Conservation (phyloP, 2,888 invertebrate species). For the Xylota segnis region DNA sequence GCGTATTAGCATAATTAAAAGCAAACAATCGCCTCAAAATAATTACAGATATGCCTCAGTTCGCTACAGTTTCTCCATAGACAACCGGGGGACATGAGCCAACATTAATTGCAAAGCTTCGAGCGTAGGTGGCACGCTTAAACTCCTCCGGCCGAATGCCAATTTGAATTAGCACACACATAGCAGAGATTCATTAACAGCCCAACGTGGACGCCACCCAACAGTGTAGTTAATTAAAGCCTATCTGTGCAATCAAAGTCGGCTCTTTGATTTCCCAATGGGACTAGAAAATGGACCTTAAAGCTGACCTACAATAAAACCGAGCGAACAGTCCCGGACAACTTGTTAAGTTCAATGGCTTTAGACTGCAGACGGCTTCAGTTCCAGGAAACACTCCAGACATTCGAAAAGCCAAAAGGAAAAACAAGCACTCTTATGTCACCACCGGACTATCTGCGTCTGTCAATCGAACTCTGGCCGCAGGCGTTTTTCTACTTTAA, state of each 20-base stretch:
- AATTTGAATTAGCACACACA: conserved; percentile 37
- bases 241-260: neutral
- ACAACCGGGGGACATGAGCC: conserved; percentile 29
- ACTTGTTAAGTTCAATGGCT: conserved; percentile 57
- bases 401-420: conserved; percentile 25
- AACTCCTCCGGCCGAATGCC: conserved; percentile 20
- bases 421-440: conserved; percentile 38
- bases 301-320: no score
- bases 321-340: no score
- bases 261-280: no score
- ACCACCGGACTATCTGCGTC: conserved; percentile 26
- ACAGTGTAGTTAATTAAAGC: conserved; percentile 5
- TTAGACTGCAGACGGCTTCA: conserved; percentile 47
- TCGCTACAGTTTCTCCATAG: conserved; percentile 13
- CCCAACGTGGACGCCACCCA: conserved; percentile 6
- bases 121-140: conserved; percentile 27
- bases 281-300: no score
- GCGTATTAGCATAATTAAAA: conserved; percentile 53
- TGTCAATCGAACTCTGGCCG: conserved; percentile 52
- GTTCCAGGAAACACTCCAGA: conserved; percentile 46
- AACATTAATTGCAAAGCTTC: conserved; percentile 25
- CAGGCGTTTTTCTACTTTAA: conserved; percentile 35
- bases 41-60: neutral
- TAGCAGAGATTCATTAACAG: conserved; percentile 33
- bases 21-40: conserved; percentile 19